Conservation (phyloP, 2,113 vertebrate genomes). For the Mormoops blainvillei region DNA sequence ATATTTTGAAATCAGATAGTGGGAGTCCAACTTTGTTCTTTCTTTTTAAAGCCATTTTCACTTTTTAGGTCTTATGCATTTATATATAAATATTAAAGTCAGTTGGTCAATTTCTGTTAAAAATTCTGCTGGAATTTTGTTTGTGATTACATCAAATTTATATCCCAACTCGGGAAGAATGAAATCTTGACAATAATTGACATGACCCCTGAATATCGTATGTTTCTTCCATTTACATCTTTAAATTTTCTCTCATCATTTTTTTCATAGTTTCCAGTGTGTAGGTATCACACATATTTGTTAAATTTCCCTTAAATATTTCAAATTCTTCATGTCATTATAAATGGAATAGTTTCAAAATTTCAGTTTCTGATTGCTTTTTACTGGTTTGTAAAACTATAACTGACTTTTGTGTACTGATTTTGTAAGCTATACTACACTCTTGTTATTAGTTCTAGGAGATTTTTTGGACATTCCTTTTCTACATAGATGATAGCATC, state of each 20-base stretch:
- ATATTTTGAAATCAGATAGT: background rate
- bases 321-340: background rate
- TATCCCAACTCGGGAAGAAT: background rate
- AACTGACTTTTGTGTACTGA: background rate
- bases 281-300: background rate
- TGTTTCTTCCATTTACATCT: background rate
- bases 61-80: background rate
- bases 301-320: background rate
- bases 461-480: background rate
- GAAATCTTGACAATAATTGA: constrained; percentile 25
- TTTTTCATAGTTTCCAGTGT: background rate
- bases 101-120: background rate
- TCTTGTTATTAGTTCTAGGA: background rate
- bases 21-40: background rate
- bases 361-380: background rate
- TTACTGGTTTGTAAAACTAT: background rate
- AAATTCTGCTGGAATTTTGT: background rate
- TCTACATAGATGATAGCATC: background rate
- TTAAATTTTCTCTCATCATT: background rate
- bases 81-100: background rate
- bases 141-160: background rate
- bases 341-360: background rate
- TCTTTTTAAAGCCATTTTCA: background rate
- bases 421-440: background rate
- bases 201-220: background rate